phyloP scores from a whole-genome alignment of 2,888 invertebrate species.

The Nomada fabriciana region DNA sequence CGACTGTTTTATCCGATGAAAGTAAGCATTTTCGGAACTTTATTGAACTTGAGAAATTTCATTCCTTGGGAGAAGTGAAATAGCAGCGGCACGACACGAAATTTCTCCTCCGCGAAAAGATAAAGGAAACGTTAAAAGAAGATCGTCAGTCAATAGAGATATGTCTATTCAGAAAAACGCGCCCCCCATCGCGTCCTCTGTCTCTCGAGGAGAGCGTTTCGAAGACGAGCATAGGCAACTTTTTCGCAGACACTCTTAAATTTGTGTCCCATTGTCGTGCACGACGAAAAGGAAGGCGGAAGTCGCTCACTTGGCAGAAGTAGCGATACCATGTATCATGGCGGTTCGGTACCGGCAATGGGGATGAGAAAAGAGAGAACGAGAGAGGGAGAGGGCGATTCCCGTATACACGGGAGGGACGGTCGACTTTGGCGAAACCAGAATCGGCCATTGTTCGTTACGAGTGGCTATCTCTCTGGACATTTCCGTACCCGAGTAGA shows the following conservation, averaged over 20 bases:
- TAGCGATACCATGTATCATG: constrained; percentile 76
- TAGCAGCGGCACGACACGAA: background rate
- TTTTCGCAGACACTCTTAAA: constrained; percentile 75
- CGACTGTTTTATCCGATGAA: constrained; percentile 46
- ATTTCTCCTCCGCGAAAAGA: background rate
- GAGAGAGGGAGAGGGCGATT: constrained; percentile 32
- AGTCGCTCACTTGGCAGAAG: constrained; percentile 82
- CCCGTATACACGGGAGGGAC: constrained; percentile 49
- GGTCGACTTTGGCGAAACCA: constrained; percentile 73
- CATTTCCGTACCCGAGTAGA: constrained; percentile 80
- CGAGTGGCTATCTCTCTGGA: constrained; percentile 81
- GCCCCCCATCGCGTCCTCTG: background rate
- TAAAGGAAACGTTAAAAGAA: constrained; percentile 7
- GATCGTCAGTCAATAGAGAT: constrained; percentile 40
- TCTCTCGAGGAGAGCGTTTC: constrained; percentile 36
- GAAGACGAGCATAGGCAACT: constrained; percentile 46
- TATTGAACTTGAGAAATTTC: constrained; percentile 3
- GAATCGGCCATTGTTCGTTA: constrained; percentile 80
- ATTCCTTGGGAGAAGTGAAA: background rate
- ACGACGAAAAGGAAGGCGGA: constrained; percentile 77
- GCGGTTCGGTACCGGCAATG: constrained; percentile 41
- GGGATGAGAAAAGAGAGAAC: constrained; percentile 26
- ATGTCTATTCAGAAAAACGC: constrained; percentile 44
- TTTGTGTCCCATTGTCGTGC: constrained; percentile 81
- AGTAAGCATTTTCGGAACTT: constrained; percentile 27